Evolutionary conservation across 2,113 vertebrate genomes (phyloP).

Genomic region (Columba janthina): DNA sequence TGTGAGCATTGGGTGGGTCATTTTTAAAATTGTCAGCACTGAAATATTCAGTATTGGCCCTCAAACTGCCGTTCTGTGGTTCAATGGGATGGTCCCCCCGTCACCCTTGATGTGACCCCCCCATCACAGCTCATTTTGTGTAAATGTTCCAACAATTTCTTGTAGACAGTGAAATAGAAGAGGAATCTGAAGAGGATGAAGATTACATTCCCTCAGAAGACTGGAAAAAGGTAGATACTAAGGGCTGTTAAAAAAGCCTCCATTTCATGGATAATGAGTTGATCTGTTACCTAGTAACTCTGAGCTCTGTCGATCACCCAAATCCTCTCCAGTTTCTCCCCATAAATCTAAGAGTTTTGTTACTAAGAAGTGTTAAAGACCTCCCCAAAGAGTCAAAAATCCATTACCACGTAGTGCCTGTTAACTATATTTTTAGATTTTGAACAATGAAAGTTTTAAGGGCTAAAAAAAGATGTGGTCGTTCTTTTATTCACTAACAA

Average conservation of each 20-base stretch:
- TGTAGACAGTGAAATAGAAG: constrained; percentile 89
- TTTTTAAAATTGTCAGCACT: background rate
- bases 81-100: background rate
- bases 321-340: background rate
- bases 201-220: constrained; percentile 98
- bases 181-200: constrained; percentile 97
- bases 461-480: background rate
- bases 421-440: background rate
- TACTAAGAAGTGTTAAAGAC: background rate
- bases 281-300: background rate
- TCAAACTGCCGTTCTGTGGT: background rate
- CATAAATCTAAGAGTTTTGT: background rate
- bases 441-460: background rate
- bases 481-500: background rate
- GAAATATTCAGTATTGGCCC: background rate
- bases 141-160: background rate
- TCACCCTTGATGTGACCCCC: background rate
- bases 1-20: background rate
- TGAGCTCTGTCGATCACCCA: background rate
- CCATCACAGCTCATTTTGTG: background rate
- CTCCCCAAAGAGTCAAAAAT: background rate
- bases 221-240: constrained; percentile 92
- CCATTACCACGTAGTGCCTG: background rate
- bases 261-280: background rate
- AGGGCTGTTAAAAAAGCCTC: background rate